phyloP scores from a whole-genome alignment of 2,888 invertebrate species.

The Thecocarcelia acutangulata region DNA sequence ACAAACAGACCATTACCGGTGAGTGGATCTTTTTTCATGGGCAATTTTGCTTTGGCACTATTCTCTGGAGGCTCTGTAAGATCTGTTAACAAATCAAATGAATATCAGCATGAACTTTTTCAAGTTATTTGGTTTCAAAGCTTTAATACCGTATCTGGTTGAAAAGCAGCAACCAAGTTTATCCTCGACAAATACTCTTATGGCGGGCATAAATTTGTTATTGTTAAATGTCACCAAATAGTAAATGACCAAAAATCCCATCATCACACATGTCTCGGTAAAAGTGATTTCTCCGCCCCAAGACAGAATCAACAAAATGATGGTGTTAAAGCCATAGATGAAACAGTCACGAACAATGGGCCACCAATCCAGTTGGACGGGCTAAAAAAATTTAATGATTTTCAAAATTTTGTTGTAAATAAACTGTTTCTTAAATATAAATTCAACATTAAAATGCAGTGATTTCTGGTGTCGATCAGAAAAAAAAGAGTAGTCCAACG shows the following conservation, averaged over 20 bases:
- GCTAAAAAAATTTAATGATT: conserved; percentile 81
- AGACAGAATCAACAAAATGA: conserved; percentile 86
- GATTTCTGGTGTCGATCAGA: too few species aligned
- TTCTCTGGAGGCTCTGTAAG: conserved; percentile 80
- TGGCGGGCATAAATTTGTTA: conserved; percentile 82
- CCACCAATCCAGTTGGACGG: conserved; percentile 89
- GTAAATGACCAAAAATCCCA: conserved; percentile 88
- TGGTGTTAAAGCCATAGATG: conserved; percentile 89
- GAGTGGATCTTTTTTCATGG: conserved; percentile 78
- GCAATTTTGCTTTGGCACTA: conserved; percentile 80
- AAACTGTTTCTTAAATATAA: too few species aligned
- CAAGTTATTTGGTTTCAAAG: background rate
- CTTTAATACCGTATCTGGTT: conserved; percentile 78
- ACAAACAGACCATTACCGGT: conserved; percentile 79
- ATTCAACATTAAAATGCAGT: too few species aligned
- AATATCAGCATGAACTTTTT: background rate
- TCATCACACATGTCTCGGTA: conserved; percentile 89
- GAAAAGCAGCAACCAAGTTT: conserved; percentile 80
- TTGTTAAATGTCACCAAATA: conserved; percentile 88
- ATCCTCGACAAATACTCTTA: conserved; percentile 80
- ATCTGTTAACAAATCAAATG: conserved; percentile 75
- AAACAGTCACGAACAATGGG: conserved; percentile 91
- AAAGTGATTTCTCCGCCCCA: conserved; percentile 91
- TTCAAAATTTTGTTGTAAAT: background rate
- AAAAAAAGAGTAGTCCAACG: too few species aligned